Percentiles rank a stretch among this genome's conserved stretches.
Conservation (phyloP, 2,888 invertebrate genomes). For the Allacma fusca region DNA sequence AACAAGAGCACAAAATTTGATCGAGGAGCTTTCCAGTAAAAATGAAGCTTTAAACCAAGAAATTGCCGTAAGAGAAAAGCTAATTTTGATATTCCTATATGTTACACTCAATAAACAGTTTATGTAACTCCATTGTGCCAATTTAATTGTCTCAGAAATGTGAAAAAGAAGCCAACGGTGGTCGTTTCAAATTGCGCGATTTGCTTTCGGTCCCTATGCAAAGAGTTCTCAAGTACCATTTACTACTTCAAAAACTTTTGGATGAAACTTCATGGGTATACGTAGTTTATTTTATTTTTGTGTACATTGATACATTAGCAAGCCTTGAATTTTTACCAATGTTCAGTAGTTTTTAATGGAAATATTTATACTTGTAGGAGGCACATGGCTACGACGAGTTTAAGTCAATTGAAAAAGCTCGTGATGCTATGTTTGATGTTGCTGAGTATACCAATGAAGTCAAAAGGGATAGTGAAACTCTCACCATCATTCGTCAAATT, state of each 20-base stretch:
- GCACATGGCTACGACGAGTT: constrained; percentile 59
- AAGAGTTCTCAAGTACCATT: constrained; percentile 94
- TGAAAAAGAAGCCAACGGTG: constrained; percentile 92
- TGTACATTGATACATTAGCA: neutral
- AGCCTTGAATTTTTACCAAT: neutral
- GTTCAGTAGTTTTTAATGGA: neutral
- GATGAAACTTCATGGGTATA: constrained; percentile 76
- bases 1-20: constrained; percentile 82
- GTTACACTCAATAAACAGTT: too few relatives aligned
- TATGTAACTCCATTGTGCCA: too few relatives aligned
- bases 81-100: too few relatives aligned
- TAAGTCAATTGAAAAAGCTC: constrained; percentile 68
- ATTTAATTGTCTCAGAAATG: constrained; percentile 73
- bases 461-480: constrained; percentile 92
- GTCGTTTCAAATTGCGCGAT: constrained; percentile 92
- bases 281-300: neutral
- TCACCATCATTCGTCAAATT: constrained; percentile 88
- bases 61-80: constrained; percentile 70
- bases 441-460: constrained; percentile 98
- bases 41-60: constrained; percentile 74
- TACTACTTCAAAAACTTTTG: constrained; percentile 87
- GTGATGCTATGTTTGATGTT: constrained; percentile 95
- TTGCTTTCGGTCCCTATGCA: constrained; percentile 98
- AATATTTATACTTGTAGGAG: constrained; percentile 44
- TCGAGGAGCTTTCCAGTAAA: constrained; percentile 78